Base-by-base conservation (phyloP, 2,113 vertebrate genomes). In the Girardinichthys multiradiatus region DNA sequence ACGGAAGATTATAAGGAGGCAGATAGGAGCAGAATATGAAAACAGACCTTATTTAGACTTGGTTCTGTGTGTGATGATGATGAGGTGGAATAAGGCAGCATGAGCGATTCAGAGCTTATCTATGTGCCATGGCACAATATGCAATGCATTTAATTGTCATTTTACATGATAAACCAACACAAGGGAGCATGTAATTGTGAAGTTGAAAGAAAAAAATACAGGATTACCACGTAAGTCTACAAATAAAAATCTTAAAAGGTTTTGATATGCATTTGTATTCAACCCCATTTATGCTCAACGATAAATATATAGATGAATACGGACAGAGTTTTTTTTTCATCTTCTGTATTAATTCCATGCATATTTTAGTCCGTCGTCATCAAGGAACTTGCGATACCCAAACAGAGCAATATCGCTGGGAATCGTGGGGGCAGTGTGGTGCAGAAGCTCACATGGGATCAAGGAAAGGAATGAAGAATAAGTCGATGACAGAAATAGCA, bases 1-100 rank as follows among this genome's bases (percentile, higher is more conserved):
- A 45, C 15, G 71, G 67, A 17, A 9, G 28, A 65, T 71, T 60
- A 76, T 64, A 14, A 70, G 45, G 37, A 66, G 57, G 45, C 31
- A 15, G 65, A 79, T 51, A 45, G 37, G 70, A 70, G 10, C 7
- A 35, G 69, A 77, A 69, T 45, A 64, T 67, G 73, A 74, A 79
- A 61, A 17, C 59, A 63, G 27, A 67, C 30, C 15, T 6, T 13
- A 42, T 30, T 39, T 13, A 66, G 60, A 12, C 0, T 4, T 60
- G 48, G 45, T 33, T 54, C 64, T 29, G 27, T 64, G 45, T 74
- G 59, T 57, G 78, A 45, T 45, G 15, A 45, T 19, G 15, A 7
- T 45, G n/a, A n/a, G n/a, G 14, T 19, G 17, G 42, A 45, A 1
- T 45, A 5, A 45, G 42, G 42, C 42, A 19, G 70, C 28, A 13